Percentiles rank a stretch among this genome's conserved stretches.
phyloP scores from a whole-genome alignment of 1,140 invertebrate genomes.

The Cepaea nemoralis region DNA sequence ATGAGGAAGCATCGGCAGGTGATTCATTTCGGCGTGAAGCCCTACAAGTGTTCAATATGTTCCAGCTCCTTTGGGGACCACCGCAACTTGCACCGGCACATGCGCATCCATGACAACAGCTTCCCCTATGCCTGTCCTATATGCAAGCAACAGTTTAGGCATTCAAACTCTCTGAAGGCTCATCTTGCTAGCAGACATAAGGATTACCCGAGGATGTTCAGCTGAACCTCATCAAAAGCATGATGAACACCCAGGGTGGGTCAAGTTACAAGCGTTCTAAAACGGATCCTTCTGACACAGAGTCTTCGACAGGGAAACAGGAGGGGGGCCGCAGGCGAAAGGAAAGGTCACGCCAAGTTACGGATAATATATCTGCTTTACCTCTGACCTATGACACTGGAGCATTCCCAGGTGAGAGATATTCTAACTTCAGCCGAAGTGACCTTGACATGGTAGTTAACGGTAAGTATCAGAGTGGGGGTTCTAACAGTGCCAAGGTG shows the following conservation, averaged over 20 bases:
- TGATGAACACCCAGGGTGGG: neutral
- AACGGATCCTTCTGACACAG: neutral
- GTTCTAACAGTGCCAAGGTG: neutral
- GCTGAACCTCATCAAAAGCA: neutral
- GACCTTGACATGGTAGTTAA: neutral
- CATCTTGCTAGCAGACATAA: constrained; percentile 50
- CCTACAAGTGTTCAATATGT: constrained; percentile 51
- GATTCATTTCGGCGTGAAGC: constrained; percentile 56
- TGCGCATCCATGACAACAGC: constrained; percentile 58
- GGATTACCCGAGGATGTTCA: constrained; percentile 5
- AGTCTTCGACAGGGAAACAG: neutral
- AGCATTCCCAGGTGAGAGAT: neutral
- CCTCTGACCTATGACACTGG: neutral
- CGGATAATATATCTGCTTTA: neutral
- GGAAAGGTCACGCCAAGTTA: neutral
- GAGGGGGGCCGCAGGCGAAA: neutral
- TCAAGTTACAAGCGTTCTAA: neutral
- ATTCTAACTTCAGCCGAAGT: neutral
- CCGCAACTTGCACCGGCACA: constrained; percentile 55
- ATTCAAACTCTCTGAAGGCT: constrained; percentile 60
- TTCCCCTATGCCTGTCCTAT: constrained; percentile 54
- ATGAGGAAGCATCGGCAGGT: constrained; percentile 53
- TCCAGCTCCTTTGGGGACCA: constrained; percentile 54
- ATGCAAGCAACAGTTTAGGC: constrained; percentile 55
- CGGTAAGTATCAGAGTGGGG: neutral